Base-by-base conservation (phyloP, 2,113 vertebrate species). In the Crotalus viridis region DNA sequence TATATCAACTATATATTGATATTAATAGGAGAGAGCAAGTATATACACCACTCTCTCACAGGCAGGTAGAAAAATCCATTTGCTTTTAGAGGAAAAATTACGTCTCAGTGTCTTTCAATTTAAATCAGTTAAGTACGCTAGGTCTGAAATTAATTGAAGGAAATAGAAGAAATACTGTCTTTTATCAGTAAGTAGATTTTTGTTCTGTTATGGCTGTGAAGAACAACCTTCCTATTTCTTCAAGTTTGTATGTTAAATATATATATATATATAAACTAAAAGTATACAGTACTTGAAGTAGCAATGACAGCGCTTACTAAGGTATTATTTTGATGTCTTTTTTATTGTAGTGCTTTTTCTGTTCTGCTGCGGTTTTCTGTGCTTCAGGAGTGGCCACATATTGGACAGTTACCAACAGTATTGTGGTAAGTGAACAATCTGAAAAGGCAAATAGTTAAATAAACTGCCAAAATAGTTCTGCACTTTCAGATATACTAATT, bases 311-410 rank as follows among this genome's bases (percentile, higher is more conserved):
- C 43, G 1, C 88, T 94, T 94, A 90, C 64, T 85, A 94, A 87
- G 61, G 0, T 64, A 9, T 90, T 54, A 93, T 94, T 93, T 87
- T 95, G 88, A 94, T 59, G 12, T 55, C 93, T 94, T 93, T 12
- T 92, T 87, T 88, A 28, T 91, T 57, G 55, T 94, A 98, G 98
- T 97, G 95, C 13, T 97, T 98, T 96, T 96, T 97, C 94, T 97
- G 97, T 92, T 98, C 97, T 9, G 94, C 97, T 19, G 89, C 98
- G 94, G 97, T 90, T 13, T 98, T 98, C 94, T 97, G 97, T 0
- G 56, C 92, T 91, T 93, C 97, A 94, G 81, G 94, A 87, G 96
- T 96, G 94, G 96, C 95, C 93, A 95, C 86, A 94, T 96, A 96
- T 95, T 98, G 97, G 97, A 95, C 96, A 7, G 88, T 96, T 59